phyloP scores from a whole-genome alignment of 2,888 invertebrate genomes.

The Hydropsyche betteni region DNA sequence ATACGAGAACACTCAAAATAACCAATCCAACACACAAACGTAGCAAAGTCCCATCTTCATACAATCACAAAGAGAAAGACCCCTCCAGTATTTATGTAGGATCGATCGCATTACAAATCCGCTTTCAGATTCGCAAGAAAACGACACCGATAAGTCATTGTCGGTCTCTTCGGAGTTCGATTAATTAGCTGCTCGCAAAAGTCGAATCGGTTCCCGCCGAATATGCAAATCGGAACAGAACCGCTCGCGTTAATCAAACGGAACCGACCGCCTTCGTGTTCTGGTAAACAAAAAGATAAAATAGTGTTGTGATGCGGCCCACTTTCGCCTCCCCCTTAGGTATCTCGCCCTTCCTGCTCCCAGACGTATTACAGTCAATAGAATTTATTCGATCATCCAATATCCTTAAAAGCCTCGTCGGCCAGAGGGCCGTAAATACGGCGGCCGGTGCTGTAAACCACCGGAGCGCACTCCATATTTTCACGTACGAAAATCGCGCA shows the following conservation, averaged over 20 bases:
- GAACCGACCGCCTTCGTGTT: not conserved
- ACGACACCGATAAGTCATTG: slow-evolving; percentile 21
- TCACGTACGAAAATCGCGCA: slow-evolving; percentile 21
- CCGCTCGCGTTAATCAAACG: slow-evolving; percentile 8
- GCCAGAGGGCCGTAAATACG: slow-evolving; percentile 18
- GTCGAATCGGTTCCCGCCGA: slow-evolving; percentile 18
- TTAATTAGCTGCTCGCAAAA: slow-evolving; percentile 18
- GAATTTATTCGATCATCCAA: slow-evolving; percentile 48
- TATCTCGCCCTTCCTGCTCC: not conserved
- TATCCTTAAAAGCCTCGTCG: slow-evolving; percentile 48
- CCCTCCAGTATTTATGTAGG: too few relatives aligned
- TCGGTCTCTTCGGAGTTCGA: slow-evolving; percentile 1
- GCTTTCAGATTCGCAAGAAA: slow-evolving; percentile 5
- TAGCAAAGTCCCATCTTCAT: not conserved
- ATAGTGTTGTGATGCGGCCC: slow-evolving; percentile 15
- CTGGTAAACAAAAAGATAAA: slow-evolving; percentile 44
- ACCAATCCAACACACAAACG: not conserved
- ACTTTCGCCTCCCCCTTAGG: not conserved
- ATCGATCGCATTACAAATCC: not conserved
- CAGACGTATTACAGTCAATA: slow-evolving; percentile 40
- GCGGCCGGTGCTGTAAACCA: slow-evolving; percentile 6
- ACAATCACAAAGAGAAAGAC: not conserved
- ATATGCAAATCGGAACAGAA: slow-evolving; percentile 11
- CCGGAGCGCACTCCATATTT: slow-evolving; percentile 15
- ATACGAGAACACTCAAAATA: too few relatives aligned